Evolutionary conservation across 2,888 invertebrate genomes (phyloP).

Genomic region (Caenorhabditis sp.): DNA sequence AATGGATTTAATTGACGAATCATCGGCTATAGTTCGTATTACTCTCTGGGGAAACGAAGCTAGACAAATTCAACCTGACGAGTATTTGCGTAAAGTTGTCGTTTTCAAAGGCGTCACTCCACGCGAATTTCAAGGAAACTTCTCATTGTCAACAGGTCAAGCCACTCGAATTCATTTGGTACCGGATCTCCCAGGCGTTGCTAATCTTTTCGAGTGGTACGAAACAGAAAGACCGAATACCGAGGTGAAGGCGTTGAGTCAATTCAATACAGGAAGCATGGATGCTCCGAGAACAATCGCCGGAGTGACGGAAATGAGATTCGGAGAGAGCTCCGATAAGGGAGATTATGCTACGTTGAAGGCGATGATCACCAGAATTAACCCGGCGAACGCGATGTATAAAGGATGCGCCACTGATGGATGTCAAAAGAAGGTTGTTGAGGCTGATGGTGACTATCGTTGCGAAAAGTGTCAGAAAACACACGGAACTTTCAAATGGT

Average conservation of each 20-base stretch:
- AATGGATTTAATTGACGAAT: constrained; percentile 84
- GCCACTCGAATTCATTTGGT: constrained; percentile 78
- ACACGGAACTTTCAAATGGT: constrained; percentile 81
- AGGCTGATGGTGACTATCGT: constrained; percentile 88
- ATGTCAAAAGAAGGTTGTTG: constrained; percentile 90
- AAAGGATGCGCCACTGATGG: constrained; percentile 86
- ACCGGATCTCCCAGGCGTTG: constrained; percentile 88
- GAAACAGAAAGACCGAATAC: constrained; percentile 75
- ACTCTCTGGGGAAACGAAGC: constrained; percentile 87
- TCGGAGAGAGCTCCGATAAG: constrained; percentile 71
- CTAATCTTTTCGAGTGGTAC: constrained; percentile 88
- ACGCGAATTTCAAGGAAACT: constrained; percentile 84
- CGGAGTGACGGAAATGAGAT: constrained; percentile 34
- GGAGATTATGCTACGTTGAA: constrained; percentile 82
- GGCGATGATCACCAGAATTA: constrained; percentile 82
- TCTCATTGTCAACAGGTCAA: constrained; percentile 70
- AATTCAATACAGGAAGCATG: constrained; percentile 3
- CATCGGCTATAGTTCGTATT: constrained; percentile 80
- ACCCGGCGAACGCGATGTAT: constrained; percentile 85
- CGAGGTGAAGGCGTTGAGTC: constrained; percentile 44
- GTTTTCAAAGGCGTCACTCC: constrained; percentile 85
- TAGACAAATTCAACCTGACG: constrained; percentile 76
- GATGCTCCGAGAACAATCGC: constrained; percentile 25
- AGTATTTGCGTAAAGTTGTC: constrained; percentile 79
- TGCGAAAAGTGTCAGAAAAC: constrained; percentile 94